Evolutionary conservation across 2,113 vertebrate genomes (phyloP).

Genomic region (Brienomyrus longianalis): DNA sequence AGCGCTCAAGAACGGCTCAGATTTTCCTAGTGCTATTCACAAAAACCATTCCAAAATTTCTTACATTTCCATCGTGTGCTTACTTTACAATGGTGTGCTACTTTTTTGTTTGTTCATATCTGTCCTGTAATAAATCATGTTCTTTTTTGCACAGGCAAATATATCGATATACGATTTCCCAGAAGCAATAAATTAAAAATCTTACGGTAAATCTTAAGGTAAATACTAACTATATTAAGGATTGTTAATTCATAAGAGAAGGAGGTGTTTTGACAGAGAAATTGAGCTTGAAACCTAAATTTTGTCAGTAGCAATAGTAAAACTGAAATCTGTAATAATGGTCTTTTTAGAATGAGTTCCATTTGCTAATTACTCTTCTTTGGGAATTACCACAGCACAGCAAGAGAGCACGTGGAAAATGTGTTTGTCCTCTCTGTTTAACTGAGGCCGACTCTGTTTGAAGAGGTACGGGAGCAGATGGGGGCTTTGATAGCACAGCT

Average conservation of each 20-base stretch:
- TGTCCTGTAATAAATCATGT: background rate
- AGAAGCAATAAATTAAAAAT: conserved; percentile 10
- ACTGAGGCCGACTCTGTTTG: background rate
- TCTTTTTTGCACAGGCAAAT: background rate
- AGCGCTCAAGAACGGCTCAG: background rate
- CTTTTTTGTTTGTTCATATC: background rate
- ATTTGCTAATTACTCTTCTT: background rate
- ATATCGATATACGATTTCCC: conserved; percentile 25
- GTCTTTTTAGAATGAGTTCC: background rate
- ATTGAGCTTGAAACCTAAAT: background rate
- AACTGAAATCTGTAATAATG: background rate
- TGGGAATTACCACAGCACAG: background rate
- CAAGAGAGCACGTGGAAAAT: background rate
- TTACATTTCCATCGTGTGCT: background rate
- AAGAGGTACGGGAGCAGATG: background rate
- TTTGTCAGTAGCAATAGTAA: background rate
- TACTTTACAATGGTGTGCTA: background rate
- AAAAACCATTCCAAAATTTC: background rate
- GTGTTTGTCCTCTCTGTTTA: background rate
- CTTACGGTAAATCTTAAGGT: background rate
- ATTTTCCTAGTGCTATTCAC: background rate
- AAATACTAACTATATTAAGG: background rate
- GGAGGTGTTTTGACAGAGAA: background rate
- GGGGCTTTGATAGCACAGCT: background rate
- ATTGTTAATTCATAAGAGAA: background rate